Evolutionary conservation across 2,888 invertebrate species (phyloP).

Genomic region (Platycheirus albimanus): DNA sequence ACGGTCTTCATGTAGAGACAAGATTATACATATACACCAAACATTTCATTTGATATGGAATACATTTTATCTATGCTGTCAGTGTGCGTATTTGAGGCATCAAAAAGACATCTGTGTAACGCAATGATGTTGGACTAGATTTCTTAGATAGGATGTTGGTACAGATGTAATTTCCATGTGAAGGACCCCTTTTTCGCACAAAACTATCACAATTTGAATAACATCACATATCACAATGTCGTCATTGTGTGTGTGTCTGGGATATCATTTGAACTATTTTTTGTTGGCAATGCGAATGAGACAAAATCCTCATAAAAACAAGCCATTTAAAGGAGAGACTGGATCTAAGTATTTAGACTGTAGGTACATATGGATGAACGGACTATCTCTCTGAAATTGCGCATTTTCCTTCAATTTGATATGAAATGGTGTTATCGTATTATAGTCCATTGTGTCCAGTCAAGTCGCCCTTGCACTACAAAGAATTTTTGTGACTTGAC

Average conservation of each 20-base stretch:
- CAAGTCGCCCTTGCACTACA: no score
- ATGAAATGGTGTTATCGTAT: constrained; percentile 6
- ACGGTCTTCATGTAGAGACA: constrained; percentile 11
- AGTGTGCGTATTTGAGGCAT: constrained; percentile 32
- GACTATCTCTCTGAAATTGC: no score
- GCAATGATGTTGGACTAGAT: constrained; percentile 65
- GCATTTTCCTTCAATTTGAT: constrained; percentile 13
- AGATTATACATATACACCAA: constrained; percentile 28
- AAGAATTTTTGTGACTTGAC: not conserved
- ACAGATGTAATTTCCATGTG: constrained; percentile 62
- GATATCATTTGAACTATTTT: constrained; percentile 38
- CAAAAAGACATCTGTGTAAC: constrained; percentile 62
- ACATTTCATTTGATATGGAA: constrained; percentile 64
- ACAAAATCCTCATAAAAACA: constrained; percentile 24
- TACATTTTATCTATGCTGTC: constrained; percentile 56
- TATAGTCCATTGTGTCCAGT: constrained; percentile 1
- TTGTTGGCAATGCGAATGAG: constrained; percentile 24
- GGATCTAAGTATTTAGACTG: constrained; percentile 6
- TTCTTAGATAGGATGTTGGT: constrained; percentile 51
- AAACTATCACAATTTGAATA: constrained; percentile 62
- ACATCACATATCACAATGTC: constrained; percentile 31
- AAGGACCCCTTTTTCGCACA: constrained; percentile 58
- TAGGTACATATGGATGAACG: no score
- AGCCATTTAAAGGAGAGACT: constrained; percentile 27
- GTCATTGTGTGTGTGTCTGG: not conserved